Evolutionary conservation across 2,113 vertebrate genomes (phyloP).

Genomic region (Cheilinus undulatus): DNA sequence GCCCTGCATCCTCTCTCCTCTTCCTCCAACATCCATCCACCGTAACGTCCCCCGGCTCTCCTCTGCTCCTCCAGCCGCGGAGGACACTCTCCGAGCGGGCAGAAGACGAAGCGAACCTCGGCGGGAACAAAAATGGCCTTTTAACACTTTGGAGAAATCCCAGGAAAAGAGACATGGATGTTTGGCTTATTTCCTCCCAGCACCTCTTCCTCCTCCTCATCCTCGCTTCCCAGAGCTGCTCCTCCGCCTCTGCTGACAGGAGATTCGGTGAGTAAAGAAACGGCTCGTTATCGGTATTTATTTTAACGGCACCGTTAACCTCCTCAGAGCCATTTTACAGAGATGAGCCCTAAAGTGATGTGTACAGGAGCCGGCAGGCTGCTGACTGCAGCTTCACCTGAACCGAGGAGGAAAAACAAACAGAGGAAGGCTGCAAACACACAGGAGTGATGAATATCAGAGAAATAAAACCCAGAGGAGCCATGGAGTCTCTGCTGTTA

Average conservation of each 20-base stretch:
- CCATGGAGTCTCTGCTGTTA: not conserved
- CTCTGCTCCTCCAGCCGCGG: constrained; percentile 33
- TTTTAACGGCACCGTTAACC: not conserved
- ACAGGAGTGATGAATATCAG: too few species aligned
- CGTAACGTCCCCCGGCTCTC: not conserved
- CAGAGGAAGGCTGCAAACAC: too few species aligned
- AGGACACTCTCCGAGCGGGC: constrained; percentile 21
- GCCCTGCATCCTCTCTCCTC: constrained; percentile 64
- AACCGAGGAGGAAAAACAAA: constrained; percentile 42
- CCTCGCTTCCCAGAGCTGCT: constrained; percentile 41
- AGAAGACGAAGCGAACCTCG: not conserved
- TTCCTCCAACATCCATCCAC: constrained; percentile 35
- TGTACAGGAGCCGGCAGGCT: constrained; percentile 3
- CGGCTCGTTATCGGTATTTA: not conserved
- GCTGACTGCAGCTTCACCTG: constrained; percentile 36
- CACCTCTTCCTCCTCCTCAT: constrained; percentile 61
- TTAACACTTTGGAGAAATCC: constrained; percentile 25
- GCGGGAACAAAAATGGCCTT: constrained; percentile 53
- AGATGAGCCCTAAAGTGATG: not conserved
- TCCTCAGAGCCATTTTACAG: constrained; percentile 25
- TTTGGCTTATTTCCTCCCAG: constrained; percentile 41
- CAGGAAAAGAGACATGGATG: constrained; percentile 70
- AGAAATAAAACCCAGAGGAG: not conserved
- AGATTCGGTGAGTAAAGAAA: constrained; percentile 78
- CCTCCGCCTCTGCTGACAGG: constrained; percentile 64